Evolutionary conservation across 2,113 vertebrate genomes (phyloP).

Genomic region (Nothobranchius furzeri): DNA sequence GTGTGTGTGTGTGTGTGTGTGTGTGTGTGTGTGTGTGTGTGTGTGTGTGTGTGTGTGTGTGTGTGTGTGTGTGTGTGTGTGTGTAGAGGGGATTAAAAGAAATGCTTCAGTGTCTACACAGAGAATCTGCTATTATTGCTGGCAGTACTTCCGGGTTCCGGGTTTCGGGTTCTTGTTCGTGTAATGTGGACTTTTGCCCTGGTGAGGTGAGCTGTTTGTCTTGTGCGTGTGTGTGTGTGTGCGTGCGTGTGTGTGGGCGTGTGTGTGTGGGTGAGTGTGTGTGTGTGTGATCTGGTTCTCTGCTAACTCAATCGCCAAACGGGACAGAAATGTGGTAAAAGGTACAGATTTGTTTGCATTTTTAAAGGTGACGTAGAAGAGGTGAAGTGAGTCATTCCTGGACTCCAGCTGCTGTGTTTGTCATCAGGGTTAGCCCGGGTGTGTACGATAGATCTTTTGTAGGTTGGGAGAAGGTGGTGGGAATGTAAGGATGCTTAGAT

Average conservation of each 20-base stretch:
- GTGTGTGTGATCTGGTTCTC: background rate
- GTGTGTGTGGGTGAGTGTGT: background rate
- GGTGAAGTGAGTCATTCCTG: background rate
- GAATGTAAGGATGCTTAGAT: background rate
- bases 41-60: background rate
- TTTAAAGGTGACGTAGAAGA: background rate
- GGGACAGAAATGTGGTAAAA: background rate
- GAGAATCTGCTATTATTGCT: slow-evolving; percentile 39
- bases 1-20: slow-evolving; percentile 21
- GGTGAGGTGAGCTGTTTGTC: slow-evolving; percentile 46
- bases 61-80: slow-evolving; percentile 14
- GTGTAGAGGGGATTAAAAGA: slow-evolving; percentile 48
- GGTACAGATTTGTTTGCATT: background rate
- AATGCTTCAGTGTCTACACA: slow-evolving; percentile 41
- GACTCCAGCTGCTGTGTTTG: slow-evolving; percentile 42
- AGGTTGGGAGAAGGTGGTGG: background rate
- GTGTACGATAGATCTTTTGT: slow-evolving; percentile 22
- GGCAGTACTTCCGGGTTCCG: slow-evolving; percentile 43
- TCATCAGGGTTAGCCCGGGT: slow-evolving; percentile 42
- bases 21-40: slow-evolving; percentile 21
- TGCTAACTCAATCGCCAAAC: background rate
- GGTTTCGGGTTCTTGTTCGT: slow-evolving; percentile 31
- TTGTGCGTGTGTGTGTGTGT: slow-evolving; percentile 2
- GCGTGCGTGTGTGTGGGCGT: background rate
- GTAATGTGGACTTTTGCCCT: slow-evolving; percentile 68